A percentile compares a stretch with the other conserved stretches of the same genome.
These are phyloP conservation scores for Heteropelma amictum DNA, from an alignment of 2,888 invertebrate genomes.

Conservation along the genomic window DNA sequence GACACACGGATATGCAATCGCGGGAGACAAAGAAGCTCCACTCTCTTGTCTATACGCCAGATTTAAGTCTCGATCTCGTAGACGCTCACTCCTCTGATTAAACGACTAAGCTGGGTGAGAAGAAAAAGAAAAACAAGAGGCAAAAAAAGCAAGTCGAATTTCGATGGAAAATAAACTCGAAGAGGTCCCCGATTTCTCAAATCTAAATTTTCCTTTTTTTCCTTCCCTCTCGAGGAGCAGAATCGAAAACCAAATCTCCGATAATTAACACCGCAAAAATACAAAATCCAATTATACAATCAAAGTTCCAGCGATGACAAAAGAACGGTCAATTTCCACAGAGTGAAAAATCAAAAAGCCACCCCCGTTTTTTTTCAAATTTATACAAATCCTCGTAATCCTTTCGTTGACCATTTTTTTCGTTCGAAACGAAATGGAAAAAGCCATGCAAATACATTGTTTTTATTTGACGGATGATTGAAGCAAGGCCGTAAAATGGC, in stretches of 20 bases:
- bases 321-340: too few species aligned
- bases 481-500: constrained; percentile 74
- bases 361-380: not conserved
- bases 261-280: too few species aligned
- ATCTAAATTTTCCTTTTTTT: too few species aligned
- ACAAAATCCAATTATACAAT: too few species aligned
- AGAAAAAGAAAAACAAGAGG: too few species aligned
- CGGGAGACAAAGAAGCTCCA: not conserved
- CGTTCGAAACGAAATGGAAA: constrained; percentile 19
- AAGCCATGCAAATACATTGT: constrained; percentile 25
- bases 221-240: too few species aligned
- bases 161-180: too few species aligned
- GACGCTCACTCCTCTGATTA: not conserved
- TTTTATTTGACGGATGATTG: constrained; percentile 19
- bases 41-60: not conserved
- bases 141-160: not conserved
- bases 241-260: too few species aligned
- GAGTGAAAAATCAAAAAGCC: not conserved
- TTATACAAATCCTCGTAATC: not conserved
- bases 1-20: not conserved
- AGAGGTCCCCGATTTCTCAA: too few species aligned
- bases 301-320: too few species aligned
- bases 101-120: not conserved
- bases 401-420: too few species aligned
- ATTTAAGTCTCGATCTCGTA: not conserved